Evolutionary conservation across 2,888 invertebrate species (phyloP).

Genomic region (Augochlorella aurata): DNA sequence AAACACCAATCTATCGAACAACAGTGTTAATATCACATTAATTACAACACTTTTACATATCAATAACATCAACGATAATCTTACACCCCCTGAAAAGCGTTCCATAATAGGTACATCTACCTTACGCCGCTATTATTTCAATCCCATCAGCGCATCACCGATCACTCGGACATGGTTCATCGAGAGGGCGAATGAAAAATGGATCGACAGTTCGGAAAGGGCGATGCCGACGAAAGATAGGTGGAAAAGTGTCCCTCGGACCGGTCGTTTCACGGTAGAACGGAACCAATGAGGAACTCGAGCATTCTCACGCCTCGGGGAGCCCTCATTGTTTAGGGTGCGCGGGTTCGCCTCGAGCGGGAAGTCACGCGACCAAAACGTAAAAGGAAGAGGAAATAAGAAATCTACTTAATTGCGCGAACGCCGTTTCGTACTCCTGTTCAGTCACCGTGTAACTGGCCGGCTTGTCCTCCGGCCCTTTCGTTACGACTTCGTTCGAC

Average conservation of each 20-base stretch:
- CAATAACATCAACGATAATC: too few species aligned
- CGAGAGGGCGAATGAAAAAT: not conserved
- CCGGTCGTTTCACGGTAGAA: conserved; percentile 49
- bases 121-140: too few species aligned
- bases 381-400: conserved; percentile 65
- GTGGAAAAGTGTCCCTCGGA: not conserved
- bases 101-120: too few species aligned
- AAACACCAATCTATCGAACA: too few species aligned
- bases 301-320: conserved; percentile 66
- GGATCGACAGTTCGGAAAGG: not conserved
- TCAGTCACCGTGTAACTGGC: conserved; percentile 45
- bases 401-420: conserved; percentile 63
- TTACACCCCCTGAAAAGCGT: too few species aligned
- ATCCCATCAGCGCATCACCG: too few species aligned
- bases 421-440: conserved; percentile 49
- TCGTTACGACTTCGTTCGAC: not conserved
- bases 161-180: too few species aligned
- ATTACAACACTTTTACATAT: too few species aligned
- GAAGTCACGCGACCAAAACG: conserved; percentile 66
- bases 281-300: conserved; percentile 46
- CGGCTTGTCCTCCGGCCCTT: conserved; percentile 20
- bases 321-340: conserved; percentile 63
- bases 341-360: conserved; percentile 60
- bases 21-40: too few species aligned
- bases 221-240: conserved; percentile 22